phyloP scores from a whole-genome alignment of 2,888 invertebrate species.

The Catocala fraxini region DNA sequence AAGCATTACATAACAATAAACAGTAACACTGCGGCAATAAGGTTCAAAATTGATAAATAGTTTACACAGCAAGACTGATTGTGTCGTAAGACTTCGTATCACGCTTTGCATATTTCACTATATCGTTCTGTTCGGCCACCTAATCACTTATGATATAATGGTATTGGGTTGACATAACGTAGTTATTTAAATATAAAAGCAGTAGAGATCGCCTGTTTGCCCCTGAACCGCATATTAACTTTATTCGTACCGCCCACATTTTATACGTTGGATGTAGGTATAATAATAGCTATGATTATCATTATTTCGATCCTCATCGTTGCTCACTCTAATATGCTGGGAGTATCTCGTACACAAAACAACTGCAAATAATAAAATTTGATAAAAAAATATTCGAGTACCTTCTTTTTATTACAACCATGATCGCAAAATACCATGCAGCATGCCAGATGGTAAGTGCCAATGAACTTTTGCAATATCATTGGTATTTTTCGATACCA shows the following conservation, averaged over 20 bases:
- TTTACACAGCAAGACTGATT: slow-evolving; percentile 16
- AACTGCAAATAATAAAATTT: background rate
- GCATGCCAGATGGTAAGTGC: too few species aligned
- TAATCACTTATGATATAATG: slow-evolving; percentile 46
- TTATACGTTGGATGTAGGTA: slow-evolving; percentile 18
- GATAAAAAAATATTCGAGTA: too few species aligned
- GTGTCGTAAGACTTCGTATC: slow-evolving; percentile 36
- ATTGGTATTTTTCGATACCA: too few species aligned
- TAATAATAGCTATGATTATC: slow-evolving; percentile 45
- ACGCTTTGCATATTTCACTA: slow-evolving; percentile 39
- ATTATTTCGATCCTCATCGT: slow-evolving; percentile 44
- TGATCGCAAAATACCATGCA: too few species aligned
- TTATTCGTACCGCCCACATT: slow-evolving; percentile 33
- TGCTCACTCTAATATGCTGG: slow-evolving; percentile 30
- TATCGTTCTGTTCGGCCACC: slow-evolving; percentile 26
- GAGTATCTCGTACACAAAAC: slow-evolving; percentile 17
- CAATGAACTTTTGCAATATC: too few species aligned
- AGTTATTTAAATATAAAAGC: slow-evolving; percentile 30
- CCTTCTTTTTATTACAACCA: too few species aligned
- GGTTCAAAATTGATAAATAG: slow-evolving; percentile 26
- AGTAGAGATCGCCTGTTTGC: slow-evolving; percentile 11
- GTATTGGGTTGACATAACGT: slow-evolving; percentile 35
- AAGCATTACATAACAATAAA: slow-evolving; percentile 10
- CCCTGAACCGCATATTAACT: slow-evolving; percentile 47
- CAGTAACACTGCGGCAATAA: slow-evolving; percentile 21